These are phyloP conservation scores for Tenthredo mesomela DNA, from an alignment of 2,888 invertebrate species.

Conservation along the genomic window DNA sequence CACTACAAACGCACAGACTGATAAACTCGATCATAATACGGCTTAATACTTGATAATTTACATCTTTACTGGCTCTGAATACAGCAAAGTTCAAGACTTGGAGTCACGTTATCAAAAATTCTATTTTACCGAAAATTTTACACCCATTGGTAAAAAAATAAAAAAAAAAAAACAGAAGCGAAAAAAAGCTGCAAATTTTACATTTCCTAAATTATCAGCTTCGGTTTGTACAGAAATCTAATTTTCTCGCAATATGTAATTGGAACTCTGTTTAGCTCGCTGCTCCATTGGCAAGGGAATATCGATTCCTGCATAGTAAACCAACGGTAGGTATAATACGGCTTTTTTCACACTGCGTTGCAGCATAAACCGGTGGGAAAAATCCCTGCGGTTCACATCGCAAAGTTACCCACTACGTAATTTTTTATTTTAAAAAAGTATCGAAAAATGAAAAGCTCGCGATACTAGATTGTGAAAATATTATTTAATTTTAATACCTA, in stretches of 20 bases:
- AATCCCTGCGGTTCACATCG: neutral
- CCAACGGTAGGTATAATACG: constrained; percentile 10
- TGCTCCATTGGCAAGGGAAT: neutral
- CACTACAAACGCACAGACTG: constrained; percentile 61
- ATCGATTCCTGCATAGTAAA: neutral
- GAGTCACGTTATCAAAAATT: neutral
- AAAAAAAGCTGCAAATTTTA: neutral
- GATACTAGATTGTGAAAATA: no score
- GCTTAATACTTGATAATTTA: constrained; percentile 41
- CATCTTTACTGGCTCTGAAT: neutral
- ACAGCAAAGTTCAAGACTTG: neutral
- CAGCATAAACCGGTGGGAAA: neutral
- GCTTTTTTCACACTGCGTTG: neutral
- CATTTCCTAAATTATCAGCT: no score
- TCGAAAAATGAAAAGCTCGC: no score
- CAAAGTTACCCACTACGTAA: neutral
- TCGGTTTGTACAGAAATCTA: neutral
- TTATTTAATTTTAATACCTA: no score
- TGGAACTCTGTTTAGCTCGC: neutral
- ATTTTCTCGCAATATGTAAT: neutral
- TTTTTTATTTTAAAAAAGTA: no score
- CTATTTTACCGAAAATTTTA: neutral
- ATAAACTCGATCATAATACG: constrained; percentile 61
- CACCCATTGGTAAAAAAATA: neutral
- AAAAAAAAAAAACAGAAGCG: neutral